A percentile compares a stretch with the other conserved stretches of the same genome.
These are phyloP conservation scores for Istiophorus platypterus DNA, from an alignment of 2,113 vertebrate species.

Conservation along the genomic window DNA sequence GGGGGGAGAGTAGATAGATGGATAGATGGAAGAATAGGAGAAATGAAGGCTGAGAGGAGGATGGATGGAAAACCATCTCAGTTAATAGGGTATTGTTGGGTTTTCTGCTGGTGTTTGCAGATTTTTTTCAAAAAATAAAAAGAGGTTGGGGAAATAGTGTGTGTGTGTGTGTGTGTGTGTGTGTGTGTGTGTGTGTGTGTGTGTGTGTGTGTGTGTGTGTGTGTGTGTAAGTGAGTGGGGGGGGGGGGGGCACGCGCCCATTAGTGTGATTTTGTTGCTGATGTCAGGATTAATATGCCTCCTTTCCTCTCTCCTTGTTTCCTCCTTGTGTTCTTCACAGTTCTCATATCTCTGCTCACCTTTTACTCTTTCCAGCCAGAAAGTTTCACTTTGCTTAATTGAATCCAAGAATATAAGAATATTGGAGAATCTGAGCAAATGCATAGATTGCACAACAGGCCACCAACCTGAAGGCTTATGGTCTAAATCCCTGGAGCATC, in stretches of 20 bases:
- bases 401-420: background rate
- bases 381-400: background rate
- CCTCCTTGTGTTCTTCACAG: background rate
- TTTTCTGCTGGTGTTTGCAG: conserved; percentile 40
- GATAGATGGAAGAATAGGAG: background rate
- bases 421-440: no score
- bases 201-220: conserved; percentile 12
- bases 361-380: background rate
- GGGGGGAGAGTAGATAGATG: background rate
- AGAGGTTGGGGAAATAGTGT: conserved; percentile 1
- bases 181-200: conserved; percentile 21
- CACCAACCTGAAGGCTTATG: no score
- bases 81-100: conserved; percentile 26
- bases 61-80: background rate
- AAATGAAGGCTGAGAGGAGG: background rate
- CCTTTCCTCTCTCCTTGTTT: background rate
- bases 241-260: no score
- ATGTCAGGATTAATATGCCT: conserved; percentile 36
- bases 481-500: no score
- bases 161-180: conserved; percentile 5
- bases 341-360: background rate
- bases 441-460: no score
- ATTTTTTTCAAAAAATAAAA: conserved; percentile 11
- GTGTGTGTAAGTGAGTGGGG: background rate
- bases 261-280: conserved; percentile 34